A percentile compares a stretch with the other conserved stretches of the same genome.
Conservation (phyloP, 2,113 vertebrate species). For the Gyps fulvus region DNA sequence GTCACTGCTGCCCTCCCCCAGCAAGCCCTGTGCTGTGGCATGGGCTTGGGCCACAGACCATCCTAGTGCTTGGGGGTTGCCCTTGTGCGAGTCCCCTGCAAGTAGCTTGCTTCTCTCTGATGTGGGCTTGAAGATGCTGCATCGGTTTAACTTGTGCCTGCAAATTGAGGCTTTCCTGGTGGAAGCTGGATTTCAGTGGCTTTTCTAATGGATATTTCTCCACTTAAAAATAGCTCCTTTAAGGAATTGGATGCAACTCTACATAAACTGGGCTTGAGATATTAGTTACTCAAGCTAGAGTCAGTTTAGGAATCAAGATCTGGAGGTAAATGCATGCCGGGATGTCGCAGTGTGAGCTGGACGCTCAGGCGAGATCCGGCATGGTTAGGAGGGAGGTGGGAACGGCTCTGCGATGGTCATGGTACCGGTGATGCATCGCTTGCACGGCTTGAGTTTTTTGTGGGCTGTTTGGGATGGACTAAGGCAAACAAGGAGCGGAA, state of each 20-base stretch:
- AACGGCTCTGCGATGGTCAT: rapidly evolving
- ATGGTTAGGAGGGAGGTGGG: background rate
- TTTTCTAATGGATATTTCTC: background rate
- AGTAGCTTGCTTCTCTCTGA: background rate
- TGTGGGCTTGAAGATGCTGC: background rate
- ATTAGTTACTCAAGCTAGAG: background rate
- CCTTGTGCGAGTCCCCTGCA: rapidly evolving
- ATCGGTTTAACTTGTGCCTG: background rate
- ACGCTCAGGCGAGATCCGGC: rapidly evolving
- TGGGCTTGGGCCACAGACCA: background rate
- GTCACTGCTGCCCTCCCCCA: background rate
- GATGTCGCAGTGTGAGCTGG: background rate
- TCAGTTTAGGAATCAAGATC: background rate
- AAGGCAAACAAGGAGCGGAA: constrained; percentile 17
- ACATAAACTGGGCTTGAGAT: background rate
- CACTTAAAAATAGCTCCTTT: background rate
- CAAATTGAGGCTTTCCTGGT: background rate
- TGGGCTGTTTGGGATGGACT: background rate
- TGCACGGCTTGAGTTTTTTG: background rate
- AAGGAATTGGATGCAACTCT: background rate
- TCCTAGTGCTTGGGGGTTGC: background rate
- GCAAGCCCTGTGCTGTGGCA: background rate
- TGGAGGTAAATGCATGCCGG: rapidly evolving
- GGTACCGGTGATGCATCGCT: rapidly evolving
- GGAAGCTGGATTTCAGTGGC: background rate